Base-by-base conservation (phyloP, 2,888 invertebrate genomes). In the Malthinus flaveolus region DNA sequence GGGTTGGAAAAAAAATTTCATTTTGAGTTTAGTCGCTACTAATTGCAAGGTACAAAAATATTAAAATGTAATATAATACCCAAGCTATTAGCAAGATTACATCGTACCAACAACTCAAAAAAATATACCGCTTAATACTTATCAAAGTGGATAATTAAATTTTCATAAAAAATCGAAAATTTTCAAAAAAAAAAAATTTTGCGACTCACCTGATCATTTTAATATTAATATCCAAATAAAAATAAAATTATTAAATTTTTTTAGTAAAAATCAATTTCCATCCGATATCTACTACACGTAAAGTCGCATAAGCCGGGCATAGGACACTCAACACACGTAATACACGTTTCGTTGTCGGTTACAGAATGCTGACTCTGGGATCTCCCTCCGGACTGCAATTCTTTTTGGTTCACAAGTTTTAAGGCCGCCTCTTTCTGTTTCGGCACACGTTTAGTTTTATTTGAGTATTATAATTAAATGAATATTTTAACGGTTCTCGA, bases 321-420 rank as follows among this genome's bases (percentile, higher is more conserved):
- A 59, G 23, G 23, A 23, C 23, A 53, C 51, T 45, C 53, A 59
- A 49, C 46, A 42, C 58, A 59, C 58, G 58, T 59, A 49, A 42
- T 59, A 54, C 44, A 44, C 44, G 36, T 49, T 46, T 37, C 58
- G 39, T 54, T 54, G 58, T 53, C 53, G 58, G 58, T 54, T 44
- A 54, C 58, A 59, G 58, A 59, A 59, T 59, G 58, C 58, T 53
- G 53, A 49, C 53, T 59, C 45, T 37, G 49, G 53, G 51, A 47
- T 53, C 49, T 52, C 57, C 57, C 53, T 53, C 58, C 53, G 58
- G 46, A 53, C 44, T 59, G 37, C 35, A 46, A 54, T 44, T 59
- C 44, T 53, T 49, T 58, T 49, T 48, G 48, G 48, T 48, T 44
- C 53, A 35, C 49, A 53, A 36, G 34, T 46, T 45, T 33, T 32